A percentile compares a stretch with the other conserved stretches of the same genome.
These are phyloP conservation scores for Anthopleura sola DNA, from an alignment of 64 coral and sea anemone species.

Conservation along the genomic window DNA sequence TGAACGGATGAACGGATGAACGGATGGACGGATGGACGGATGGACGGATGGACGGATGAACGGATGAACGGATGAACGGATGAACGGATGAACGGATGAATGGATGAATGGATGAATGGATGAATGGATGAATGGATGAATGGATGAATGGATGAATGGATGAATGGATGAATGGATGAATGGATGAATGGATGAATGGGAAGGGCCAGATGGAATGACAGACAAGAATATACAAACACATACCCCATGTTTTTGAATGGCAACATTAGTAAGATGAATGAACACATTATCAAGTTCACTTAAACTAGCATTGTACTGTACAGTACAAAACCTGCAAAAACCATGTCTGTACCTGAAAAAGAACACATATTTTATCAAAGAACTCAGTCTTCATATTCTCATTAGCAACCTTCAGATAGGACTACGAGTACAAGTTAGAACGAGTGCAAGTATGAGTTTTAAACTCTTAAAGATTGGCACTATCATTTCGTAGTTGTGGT, in stretches of 20 bases:
- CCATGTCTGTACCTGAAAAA: constrained; percentile 85
- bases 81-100: neutral
- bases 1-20: neutral
- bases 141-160: too few species aligned
- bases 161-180: too few species aligned
- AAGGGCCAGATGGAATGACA: neutral
- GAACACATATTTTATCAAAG: neutral
- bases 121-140: too few species aligned
- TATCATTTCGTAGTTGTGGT: too few species aligned
- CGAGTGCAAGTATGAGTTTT: too few species aligned
- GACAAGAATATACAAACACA: neutral
- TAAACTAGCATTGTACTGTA: constrained; percentile 98
- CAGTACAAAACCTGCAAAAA: constrained; percentile 98
- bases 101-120: neutral
- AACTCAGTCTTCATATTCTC: too few species aligned
- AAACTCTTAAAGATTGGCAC: too few species aligned
- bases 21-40: too few species aligned
- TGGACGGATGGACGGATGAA: too few species aligned
- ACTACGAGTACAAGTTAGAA: too few species aligned
- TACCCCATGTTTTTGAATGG: constrained; percentile 98
- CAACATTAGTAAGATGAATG: constrained; percentile 95
- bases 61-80: too few species aligned
- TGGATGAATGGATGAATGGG: neutral
- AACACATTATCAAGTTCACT: constrained; percentile 99
- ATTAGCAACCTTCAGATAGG: too few species aligned